Evolutionary conservation across 2,113 vertebrate species (phyloP), one percentile per base, ranked within the genome.

Genomic region (Corydoras sp.): DNA sequence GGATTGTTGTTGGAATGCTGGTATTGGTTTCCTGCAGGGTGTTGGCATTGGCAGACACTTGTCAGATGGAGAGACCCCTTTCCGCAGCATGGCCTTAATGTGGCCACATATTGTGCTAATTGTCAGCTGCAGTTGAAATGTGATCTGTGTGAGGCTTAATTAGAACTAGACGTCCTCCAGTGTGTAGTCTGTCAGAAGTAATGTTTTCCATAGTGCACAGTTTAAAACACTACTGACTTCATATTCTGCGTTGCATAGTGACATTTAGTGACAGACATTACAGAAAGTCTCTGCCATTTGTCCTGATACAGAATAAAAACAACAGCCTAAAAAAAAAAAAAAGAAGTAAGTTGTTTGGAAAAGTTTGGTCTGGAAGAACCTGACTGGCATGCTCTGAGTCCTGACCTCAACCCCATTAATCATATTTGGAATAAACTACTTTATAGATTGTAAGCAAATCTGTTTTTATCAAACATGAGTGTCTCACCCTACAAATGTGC

Each of bases 111-210:
- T 76, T 68, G 74, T 56, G 63, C 75, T 81, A 73, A 81, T 78
- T 76, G 76, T 81, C 77, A 81, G 76, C 63, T 74, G 62, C 71
- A 70, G 71, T 74, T 65, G 64, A 60, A 75, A 68, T 68, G 75
- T 71, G 74, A 35, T 69, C 62, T 58, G 74, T 71, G 65, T 64
- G 68, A 60, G 74, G 54, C 75, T 67, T 79, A 76, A 79, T 79
- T 73, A 79, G 63, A 76, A 69, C 60, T 61, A 65, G 73, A 62
- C 58, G 65, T 75, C 58, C 67, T 68, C 65, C 73, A 58, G 65
- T 68, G 73, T 68, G 65, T 68, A 72, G 73, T 79, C 55, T 75
- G 77, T 72, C 77, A 75, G 68, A 69, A 50, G 43, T 54, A 58
- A 56, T 58, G 73, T 69, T 69, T 79, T 73, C 65, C 56, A 60